phyloP scores from a whole-genome alignment of 2,888 invertebrate species.

The Xestoiulus laeticollis region DNA sequence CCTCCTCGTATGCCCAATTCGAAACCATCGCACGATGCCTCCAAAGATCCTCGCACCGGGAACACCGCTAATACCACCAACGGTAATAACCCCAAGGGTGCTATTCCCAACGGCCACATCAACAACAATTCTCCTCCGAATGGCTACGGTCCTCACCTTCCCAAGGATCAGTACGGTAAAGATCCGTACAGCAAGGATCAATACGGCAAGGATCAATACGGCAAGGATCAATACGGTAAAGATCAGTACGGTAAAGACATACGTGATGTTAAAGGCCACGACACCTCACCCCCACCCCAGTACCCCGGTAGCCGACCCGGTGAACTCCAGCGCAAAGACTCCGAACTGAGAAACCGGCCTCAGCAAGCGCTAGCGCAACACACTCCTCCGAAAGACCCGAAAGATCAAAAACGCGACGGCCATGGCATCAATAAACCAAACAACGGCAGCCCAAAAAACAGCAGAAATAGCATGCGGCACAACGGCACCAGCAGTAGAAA shows the following conservation, averaged over 20 bases:
- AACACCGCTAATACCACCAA: neutral
- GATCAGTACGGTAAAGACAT: neutral
- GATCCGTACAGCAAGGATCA: no score
- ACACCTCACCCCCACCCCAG: neutral
- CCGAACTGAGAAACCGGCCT: neutral
- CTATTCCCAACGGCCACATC: slow-evolving; percentile 43
- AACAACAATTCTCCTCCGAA: neutral
- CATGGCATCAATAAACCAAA: neutral
- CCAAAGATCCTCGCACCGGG: neutral
- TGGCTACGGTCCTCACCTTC: neutral
- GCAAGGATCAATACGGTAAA: neutral
- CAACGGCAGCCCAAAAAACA: neutral
- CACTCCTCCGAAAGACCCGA: neutral
- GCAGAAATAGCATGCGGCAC: neutral
- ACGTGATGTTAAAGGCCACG: neutral
- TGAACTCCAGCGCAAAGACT: slow-evolving; percentile 25
- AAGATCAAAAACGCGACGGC: neutral
- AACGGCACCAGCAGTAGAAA: neutral
- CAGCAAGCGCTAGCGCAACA: neutral
- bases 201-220: neutral
- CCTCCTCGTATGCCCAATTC: slow-evolving; percentile 44
- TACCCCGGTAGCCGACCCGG: neutral
- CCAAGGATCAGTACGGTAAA: neutral
- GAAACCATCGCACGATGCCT: neutral
- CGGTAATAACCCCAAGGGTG: neutral